Evolutionary conservation across 2,113 vertebrate species (phyloP), one percentile per base, ranked within the genome.

Genomic region (Sylvia atricapilla): DNA sequence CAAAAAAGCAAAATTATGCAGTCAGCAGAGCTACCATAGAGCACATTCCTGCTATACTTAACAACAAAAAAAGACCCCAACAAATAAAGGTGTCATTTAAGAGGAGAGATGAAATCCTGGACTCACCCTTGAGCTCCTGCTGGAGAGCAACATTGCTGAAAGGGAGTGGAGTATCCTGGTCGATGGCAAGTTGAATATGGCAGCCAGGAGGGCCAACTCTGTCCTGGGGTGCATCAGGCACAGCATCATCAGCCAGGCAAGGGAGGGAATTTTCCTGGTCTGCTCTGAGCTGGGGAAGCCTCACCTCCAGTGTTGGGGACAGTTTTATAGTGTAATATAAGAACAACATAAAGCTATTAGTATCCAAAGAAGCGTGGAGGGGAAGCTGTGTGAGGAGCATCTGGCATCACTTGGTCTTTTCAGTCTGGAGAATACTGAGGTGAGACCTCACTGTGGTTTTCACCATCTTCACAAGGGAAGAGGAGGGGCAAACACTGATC

Each of bases 171-270:
- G 15, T 9, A 19, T 21, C 20, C 28, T 20, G 7, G 7, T 39
- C 15, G 17, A 30, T 1, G 9, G 8, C 13, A 44, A 82, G 37
- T 17, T 21, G 37, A 46, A 60, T 27, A 21, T 11, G 25, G 15
- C 19, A 82, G 15, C 15, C 60, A 59, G 22, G 52, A 52, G 15
- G 6, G 16, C 5, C 39, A 59, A 1, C 4, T 1, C 0, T 53
- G 28, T 22, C 62, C n/a, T 68, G 53, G 5, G 22, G 6, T 2
- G 5, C 16, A 46, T 41, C 60, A 67, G 37, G 46, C 5, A 16
- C 11, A 59, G 37, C 37, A 58, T 11, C 1, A 0, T 2, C 30
- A 59, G 19, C 37, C 0, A 0, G 52, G 20, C 12, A 33, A 44
- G 18, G 15, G 52, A 59, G 37, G 60, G 33, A 19, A 67, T 46